Base-by-base conservation (phyloP, 2,113 vertebrate genomes). In the Okapia johnstoni region DNA sequence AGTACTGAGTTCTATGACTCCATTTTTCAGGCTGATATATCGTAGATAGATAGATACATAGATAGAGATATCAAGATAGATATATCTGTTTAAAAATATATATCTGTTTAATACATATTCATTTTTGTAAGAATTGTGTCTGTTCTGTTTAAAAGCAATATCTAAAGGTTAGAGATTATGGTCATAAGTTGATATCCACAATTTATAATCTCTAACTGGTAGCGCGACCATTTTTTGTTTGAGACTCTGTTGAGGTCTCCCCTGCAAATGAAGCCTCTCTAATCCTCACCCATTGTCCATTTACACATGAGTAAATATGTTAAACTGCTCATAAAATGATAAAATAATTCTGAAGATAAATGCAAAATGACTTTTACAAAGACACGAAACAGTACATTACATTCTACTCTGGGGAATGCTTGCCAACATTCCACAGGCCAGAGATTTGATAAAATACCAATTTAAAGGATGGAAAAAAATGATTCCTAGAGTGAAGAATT, bases 261-360 rank as follows among this genome's bases (percentile, higher is more conserved):
- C 5, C 13, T 97, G 95, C 79, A 98, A 98, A 98, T 98, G 95
- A 97, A 98, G 96, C 96, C 90, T 97, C 83, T 92, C 93, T 98
- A 96, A 96, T 98, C 96, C 96, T 89, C 76, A 89, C 3, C 91
- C 81, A 36, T 80, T 98, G 88, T 98, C 97, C 94, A 97, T 97
- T 98, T 98, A 97, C 93, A 98, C 85, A 83, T 97, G 97, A 98
- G 92, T 93, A 98, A 98, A 98, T 93, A 97, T 83, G 94, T 99
- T 98, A 98, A 98, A 97, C 86, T 98, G 91, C 86, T 98, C 81
- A 36, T 94, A 95, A 96, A 98, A 95, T 0, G 85, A 88, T 77
- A 89, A 98, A 97, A 86, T 97, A 97, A 12, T 97, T 93, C 55
- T 89, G 25, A 97, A 96, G 89, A 97, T 81, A 96, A 97, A 97